These are phyloP conservation scores for Crossocerus cetratus DNA, from an alignment of 2,888 invertebrate genomes.

Conservation along the genomic window DNA sequence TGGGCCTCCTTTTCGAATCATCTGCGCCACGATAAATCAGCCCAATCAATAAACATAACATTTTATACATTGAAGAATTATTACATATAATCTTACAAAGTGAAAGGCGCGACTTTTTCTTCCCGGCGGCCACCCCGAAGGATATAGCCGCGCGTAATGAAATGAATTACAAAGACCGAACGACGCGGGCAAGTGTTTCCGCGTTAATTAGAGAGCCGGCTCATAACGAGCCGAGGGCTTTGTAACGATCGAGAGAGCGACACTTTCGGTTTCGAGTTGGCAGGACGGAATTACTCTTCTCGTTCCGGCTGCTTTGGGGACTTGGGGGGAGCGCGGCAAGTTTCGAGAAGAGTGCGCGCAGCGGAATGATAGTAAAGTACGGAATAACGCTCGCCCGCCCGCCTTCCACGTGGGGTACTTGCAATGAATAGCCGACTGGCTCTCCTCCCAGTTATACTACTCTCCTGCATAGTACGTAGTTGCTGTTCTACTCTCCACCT, in stretches of 20 bases:
- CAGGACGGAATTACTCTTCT: not conserved
- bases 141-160: not conserved
- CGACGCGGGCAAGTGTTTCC: not conserved
- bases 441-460: no score
- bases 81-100: not conserved
- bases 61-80: no score
- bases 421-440: no score
- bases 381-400: not conserved
- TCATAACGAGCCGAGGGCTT: not conserved
- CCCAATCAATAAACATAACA: no score
- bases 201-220: not conserved
- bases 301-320: not conserved
- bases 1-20: no score
- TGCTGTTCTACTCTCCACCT: not conserved
- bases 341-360: not conserved
- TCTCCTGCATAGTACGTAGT: not conserved
- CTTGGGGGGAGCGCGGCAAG: conserved; percentile 7
- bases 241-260: not conserved
- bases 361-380: not conserved
- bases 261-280: conserved; percentile 4
- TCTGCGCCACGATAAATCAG: no score
- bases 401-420: no score
- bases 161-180: not conserved
- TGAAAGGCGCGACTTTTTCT: not conserved
- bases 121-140: not conserved